Percentiles rank a stretch among this genome's conserved stretches.
Evolutionary conservation across 2,888 invertebrate genomes (phyloP).

Genomic region (Troides oblongomaculatus): DNA sequence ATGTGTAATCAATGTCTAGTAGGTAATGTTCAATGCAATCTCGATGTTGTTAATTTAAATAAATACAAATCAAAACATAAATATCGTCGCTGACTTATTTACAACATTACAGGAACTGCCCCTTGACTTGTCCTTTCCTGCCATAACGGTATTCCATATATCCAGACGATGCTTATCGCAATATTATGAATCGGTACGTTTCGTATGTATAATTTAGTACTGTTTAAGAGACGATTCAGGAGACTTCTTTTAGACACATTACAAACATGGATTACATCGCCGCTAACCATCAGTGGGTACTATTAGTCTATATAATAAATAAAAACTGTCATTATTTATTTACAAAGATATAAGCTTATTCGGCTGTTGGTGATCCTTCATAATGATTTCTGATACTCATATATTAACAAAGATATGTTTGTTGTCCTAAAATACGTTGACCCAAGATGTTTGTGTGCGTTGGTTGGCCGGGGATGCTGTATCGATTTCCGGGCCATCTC

Average conservation of each 20-base stretch:
- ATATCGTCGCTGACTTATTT: not conserved
- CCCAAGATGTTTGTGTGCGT: not conserved
- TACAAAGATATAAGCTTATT: too few species aligned
- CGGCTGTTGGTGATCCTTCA: too few species aligned
- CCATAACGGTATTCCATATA: not conserved
- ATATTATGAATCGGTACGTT: not conserved
- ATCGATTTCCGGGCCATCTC: not conserved
- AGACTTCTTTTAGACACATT: too few species aligned
- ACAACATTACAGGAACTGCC: not conserved
- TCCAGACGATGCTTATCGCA: not conserved
- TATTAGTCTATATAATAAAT: too few species aligned
- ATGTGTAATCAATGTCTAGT: not conserved
- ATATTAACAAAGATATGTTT: too few species aligned
- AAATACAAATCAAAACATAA: not conserved
- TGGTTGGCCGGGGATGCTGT: not conserved
- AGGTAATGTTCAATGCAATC: not conserved
- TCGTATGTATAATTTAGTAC: not conserved
- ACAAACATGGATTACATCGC: too few species aligned
- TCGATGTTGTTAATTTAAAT: not conserved
- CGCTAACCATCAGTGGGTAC: too few species aligned
- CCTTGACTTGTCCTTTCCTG: not conserved
- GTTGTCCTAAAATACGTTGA: not conserved
- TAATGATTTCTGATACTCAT: too few species aligned
- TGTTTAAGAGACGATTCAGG: too few species aligned
- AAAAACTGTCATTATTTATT: too few species aligned